Evolutionary conservation across 2,888 invertebrate genomes (phyloP), one percentile per base, ranked within the genome.

Genomic region (Catocala nupta): DNA sequence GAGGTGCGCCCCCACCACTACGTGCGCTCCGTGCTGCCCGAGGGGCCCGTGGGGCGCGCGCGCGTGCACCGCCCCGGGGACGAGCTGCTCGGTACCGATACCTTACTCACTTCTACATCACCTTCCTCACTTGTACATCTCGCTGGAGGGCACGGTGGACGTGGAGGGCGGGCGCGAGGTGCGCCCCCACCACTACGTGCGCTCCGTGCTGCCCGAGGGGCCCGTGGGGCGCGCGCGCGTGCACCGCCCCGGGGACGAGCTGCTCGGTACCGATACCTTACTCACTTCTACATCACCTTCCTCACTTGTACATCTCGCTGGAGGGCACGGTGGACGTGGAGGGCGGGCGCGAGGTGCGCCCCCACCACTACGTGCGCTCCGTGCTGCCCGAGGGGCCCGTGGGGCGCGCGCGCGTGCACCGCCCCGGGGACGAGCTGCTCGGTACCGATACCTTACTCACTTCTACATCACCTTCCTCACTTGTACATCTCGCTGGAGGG

Each of bases 301-400:
- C 36, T 7, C 36, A 16, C 36, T 36, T 36, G 2, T 39, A 39
- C 43, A 99, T 99, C 81, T 99, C 99, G 55, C 95, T 99, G 69
- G 99, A 99, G 90, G 99, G 99, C 56, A 99, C 99, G 0, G 99
- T 99, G 47, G 99, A 99, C 89, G 99, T 99, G 58, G 98, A 99
- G 90, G 99, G 99, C 0, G 99, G 99, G 0, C 96, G 98, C 62
- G 99, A 99, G 94, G 98, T 99, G 49, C 96, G 99, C 63, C 99
- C 99, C 2, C 99, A 99, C 92, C 99, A 99, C 94, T 99, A 99
- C 90, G 99, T 99, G 84, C 96, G 99, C 75, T 98, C 98, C 58
- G 99, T 99, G 81, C 95, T 99, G 80, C 97, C 98, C n/a, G 99
- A 99, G 90, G 99, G 99, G 0, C 99, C 99, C 0, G 99, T 99